These are phyloP conservation scores for Chaunax sp. DNA, from an alignment of 2,797 vertebrate species.

Conservation along the genomic window DNA sequence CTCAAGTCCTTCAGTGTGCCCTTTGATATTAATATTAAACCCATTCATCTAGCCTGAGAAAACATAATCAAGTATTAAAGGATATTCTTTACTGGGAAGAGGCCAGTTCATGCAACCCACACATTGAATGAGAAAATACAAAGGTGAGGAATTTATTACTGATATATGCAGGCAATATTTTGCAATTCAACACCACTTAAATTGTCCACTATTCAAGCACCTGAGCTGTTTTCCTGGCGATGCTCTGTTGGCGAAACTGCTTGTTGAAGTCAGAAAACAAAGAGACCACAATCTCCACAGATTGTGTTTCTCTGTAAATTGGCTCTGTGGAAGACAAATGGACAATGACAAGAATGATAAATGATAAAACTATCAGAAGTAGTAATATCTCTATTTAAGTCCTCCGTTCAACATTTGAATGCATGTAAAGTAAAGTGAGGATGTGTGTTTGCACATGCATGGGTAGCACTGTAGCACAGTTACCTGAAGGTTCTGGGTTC, in stretches of 20 bases:
- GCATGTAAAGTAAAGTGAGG: too few relatives aligned
- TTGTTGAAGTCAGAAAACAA: not conserved
- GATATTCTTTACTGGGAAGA: constrained; percentile 22
- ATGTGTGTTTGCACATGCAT: too few relatives aligned
- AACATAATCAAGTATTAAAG: constrained; percentile 8
- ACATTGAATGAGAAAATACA: constrained; percentile 30
- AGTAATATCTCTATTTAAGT: too few relatives aligned
- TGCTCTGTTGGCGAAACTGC: not conserved
- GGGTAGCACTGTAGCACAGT: too few relatives aligned
- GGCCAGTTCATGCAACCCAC: constrained; percentile 43
- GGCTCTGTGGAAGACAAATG: not conserved
- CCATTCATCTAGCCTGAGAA: constrained; percentile 26
- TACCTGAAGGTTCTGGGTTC: too few relatives aligned
- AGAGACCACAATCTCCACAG: not conserved
- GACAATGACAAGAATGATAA: not conserved
- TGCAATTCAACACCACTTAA: constrained; percentile 3
- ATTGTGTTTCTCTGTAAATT: not conserved
- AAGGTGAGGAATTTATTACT: constrained; percentile 38
- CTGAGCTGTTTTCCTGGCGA: not conserved
- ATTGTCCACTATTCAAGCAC: too few relatives aligned
- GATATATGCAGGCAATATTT: constrained; percentile 22
- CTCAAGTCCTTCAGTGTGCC: constrained; percentile 15
- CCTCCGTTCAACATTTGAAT: too few relatives aligned
- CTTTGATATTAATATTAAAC: constrained; percentile 31
- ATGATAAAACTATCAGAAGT: not conserved